Conservation (phyloP, 53 echinoderm and acorn worm species). For the Echinarachnius parma region DNA sequence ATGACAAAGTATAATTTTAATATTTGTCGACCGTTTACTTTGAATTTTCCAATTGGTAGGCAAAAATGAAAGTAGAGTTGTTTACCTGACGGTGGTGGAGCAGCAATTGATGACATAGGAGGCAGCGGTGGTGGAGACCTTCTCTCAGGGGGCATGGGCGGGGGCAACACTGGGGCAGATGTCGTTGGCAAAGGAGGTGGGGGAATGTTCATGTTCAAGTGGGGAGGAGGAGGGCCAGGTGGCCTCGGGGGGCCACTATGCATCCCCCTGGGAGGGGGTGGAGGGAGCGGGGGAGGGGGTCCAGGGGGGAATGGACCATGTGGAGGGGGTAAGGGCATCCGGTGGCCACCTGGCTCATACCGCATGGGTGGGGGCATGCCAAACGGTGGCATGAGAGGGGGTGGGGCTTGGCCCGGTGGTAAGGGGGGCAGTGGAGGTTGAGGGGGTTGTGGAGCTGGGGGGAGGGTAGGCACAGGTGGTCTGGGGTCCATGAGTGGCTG, state of each 20-base stretch:
- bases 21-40: no score
- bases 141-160: slow-evolving; percentile 21
- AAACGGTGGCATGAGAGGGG: slow-evolving; percentile 45
- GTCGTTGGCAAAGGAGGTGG: slow-evolving; percentile 39
- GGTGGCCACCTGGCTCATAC: slow-evolving; percentile 14
- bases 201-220: slow-evolving; percentile 44
- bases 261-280: slow-evolving; percentile 21
- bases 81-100: slow-evolving; percentile 22
- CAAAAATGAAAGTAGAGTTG: no score
- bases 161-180: slow-evolving; percentile 16
- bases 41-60: no score
- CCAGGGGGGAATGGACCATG: slow-evolving; percentile 25
- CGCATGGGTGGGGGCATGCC: slow-evolving; percentile 34
- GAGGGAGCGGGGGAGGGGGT: slow-evolving; percentile 6
- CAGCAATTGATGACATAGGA: slow-evolving; percentile 40
- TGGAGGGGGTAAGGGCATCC: slow-evolving; percentile 36
- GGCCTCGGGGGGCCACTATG: slow-evolving; percentile 54
- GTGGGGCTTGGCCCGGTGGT: slow-evolving; percentile 47
- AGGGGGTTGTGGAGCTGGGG: slow-evolving; percentile 62
- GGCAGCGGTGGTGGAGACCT: slow-evolving; percentile 31
- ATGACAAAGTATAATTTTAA: no score
- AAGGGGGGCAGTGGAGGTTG: slow-evolving; percentile 54
- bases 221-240: slow-evolving; percentile 58
- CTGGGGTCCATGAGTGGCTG: slow-evolving; percentile 24
- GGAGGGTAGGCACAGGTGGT: slow-evolving; percentile 57